These are phyloP conservation scores for Chrysomela aeneicollis DNA, from an alignment of 2,888 invertebrate species.

Conservation along the genomic window DNA sequence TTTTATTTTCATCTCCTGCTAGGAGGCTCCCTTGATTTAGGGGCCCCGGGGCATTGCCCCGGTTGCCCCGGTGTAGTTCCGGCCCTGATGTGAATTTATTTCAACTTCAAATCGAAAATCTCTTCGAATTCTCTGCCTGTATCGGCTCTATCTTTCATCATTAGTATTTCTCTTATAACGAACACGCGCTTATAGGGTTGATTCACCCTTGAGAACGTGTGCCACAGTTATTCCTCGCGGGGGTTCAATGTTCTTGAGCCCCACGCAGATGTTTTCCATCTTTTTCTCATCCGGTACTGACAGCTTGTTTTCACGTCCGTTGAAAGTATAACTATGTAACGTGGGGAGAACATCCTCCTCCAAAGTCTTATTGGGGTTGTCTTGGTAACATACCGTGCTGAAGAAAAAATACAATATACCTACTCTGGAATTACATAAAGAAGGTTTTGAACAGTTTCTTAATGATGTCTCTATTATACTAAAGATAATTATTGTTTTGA, in stretches of 20 bases:
- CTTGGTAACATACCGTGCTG: neutral
- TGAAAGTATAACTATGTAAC: slow-evolving; percentile 24
- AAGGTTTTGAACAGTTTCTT: neutral
- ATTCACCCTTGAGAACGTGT: neutral
- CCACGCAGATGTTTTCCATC: slow-evolving; percentile 47
- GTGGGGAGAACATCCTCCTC: neutral
- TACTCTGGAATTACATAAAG: neutral
- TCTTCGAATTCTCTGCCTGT: too few species aligned
- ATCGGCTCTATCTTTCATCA: too few species aligned
- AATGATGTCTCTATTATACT: too few species aligned
- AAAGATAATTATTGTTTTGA: too few species aligned
- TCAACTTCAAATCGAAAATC: too few species aligned
- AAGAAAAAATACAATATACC: neutral
- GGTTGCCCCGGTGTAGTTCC: too few species aligned
- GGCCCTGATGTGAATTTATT: too few species aligned
- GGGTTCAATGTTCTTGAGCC: slow-evolving; percentile 40
- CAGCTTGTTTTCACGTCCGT: slow-evolving; percentile 22
- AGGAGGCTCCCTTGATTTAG: too few species aligned
- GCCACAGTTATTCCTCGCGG: slow-evolving; percentile 21
- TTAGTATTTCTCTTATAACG: too few species aligned
- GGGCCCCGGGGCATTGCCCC: too few species aligned
- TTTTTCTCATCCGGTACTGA: slow-evolving; percentile 41
- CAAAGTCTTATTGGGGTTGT: neutral
- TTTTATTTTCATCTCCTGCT: too few species aligned
- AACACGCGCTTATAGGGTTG: too few species aligned